Evolutionary conservation across 2,888 invertebrate genomes (phyloP).

Genomic region (Nemapogon koenigi): DNA sequence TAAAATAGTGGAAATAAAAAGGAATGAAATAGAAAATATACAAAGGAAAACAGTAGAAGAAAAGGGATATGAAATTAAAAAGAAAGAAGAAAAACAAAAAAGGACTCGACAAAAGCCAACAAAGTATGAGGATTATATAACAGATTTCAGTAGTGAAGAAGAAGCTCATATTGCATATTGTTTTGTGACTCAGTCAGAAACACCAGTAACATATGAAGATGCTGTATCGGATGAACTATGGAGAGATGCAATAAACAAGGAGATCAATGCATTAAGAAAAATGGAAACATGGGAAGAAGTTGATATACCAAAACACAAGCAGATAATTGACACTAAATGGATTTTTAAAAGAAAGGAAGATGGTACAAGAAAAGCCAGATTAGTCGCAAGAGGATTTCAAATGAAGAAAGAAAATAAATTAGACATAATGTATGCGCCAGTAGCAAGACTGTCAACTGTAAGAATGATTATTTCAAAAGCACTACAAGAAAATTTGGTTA

Average conservation of each 20-base stretch:
- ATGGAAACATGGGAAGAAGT: slow-evolving; percentile 11
- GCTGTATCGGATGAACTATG: slow-evolving; percentile 10
- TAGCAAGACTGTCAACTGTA: neutral
- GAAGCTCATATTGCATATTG: neutral
- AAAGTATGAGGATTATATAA: neutral
- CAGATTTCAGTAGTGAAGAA: neutral
- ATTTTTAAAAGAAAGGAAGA: neutral
- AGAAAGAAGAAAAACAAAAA: neutral
- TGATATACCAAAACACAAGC: slow-evolving; percentile 7
- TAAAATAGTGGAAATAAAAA: neutral
- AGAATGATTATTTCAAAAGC: neutral
- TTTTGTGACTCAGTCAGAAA: slow-evolving; percentile 1
- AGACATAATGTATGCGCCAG: neutral
- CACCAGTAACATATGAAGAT: slow-evolving; percentile 8
- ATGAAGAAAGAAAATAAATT: neutral
- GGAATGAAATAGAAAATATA: neutral
- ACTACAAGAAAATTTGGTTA: neutral
- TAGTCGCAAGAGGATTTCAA: neutral
- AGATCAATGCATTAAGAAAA: slow-evolving; percentile 10
- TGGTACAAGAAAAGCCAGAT: neutral
- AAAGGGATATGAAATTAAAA: neutral
- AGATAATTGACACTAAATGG: neutral
- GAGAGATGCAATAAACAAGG: slow-evolving; percentile 13
- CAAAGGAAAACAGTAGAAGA: too few species aligned
- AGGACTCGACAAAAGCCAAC: neutral